These are phyloP conservation scores for Orchesellides sinensis DNA, from an alignment of 2,888 invertebrate species.

Conservation along the genomic window DNA sequence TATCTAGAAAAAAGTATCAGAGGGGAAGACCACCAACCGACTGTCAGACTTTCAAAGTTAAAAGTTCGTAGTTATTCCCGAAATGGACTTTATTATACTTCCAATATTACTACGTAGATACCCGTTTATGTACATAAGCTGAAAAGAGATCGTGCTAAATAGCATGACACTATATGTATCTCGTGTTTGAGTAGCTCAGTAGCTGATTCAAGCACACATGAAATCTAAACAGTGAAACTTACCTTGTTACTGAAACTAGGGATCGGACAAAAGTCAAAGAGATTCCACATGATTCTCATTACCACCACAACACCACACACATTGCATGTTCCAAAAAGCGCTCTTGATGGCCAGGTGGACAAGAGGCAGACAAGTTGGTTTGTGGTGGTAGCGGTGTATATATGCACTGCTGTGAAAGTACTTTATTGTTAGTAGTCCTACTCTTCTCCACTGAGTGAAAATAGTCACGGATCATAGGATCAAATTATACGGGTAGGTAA, in stretches of 20 bases:
- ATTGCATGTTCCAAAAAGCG: too few relatives aligned
- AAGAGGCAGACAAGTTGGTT: slow-evolving; percentile 27
- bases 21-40: slow-evolving; percentile 48
- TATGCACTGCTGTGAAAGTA: background rate
- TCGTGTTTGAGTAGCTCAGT: background rate
- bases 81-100: too few relatives aligned
- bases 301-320: slow-evolving; percentile 22
- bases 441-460: slow-evolving; percentile 37
- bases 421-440: background rate
- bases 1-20: slow-evolving; percentile 16
- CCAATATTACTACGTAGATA: too few relatives aligned
- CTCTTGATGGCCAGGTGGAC: slow-evolving; percentile 39
- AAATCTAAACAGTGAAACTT: background rate
- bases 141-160: too few relatives aligned
- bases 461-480: slow-evolving; percentile 63
- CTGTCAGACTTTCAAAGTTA: slow-evolving; percentile 10
- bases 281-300: slow-evolving; percentile 50
- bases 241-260: background rate
- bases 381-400: slow-evolving; percentile 1
- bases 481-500: slow-evolving; percentile 67
- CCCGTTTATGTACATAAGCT: background rate
- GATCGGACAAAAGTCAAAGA: slow-evolving; percentile 43
- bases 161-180: too few relatives aligned
- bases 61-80: too few relatives aligned
- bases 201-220: background rate